These are phyloP conservation scores for Rhimphoctona megacephalus DNA, from an alignment of 2,888 invertebrate species.

Conservation along the genomic window DNA sequence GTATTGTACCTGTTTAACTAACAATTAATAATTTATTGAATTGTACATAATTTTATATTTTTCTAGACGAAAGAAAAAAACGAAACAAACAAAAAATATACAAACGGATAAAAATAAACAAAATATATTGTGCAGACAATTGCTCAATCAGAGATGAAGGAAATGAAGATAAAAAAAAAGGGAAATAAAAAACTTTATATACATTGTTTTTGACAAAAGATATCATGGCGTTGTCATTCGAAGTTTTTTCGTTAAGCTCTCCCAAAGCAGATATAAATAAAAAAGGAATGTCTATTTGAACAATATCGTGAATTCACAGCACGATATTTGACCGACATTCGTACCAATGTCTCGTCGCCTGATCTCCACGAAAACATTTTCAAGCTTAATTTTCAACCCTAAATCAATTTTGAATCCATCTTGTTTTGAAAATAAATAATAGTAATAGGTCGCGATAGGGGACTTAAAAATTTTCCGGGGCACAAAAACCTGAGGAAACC, in stretches of 20 bases:
- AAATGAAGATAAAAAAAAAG: conserved; percentile 66
- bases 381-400: background rate
- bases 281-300: conserved; percentile 7
- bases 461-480: background rate
- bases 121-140: conserved; percentile 79
- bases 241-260: conserved; percentile 67
- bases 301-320: conserved; percentile 37
- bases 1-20: conserved; percentile 74
- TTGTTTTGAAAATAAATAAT: background rate
- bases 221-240: conserved; percentile 80
- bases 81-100: conserved; percentile 45
- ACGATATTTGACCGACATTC: conserved; percentile 27
- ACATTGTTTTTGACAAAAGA: conserved; percentile 79
- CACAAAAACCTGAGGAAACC: background rate
- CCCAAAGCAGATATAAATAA: conserved; percentile 35
- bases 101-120: conserved; percentile 53
- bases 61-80: conserved; percentile 77
- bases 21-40: conserved; percentile 81
- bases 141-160: conserved; percentile 77
- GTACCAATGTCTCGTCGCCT: conserved; percentile 22
- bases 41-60: conserved; percentile 84
- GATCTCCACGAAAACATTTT: conserved; percentile 1
- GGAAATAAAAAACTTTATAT: conserved; percentile 82
- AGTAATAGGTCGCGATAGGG: conserved; percentile 13
- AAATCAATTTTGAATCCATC: conserved; percentile 5